A percentile compares a stretch with the other conserved stretches of the same genome.
Conservation (phyloP, 2,888 invertebrate species). For the Perizoma affinitatum region DNA sequence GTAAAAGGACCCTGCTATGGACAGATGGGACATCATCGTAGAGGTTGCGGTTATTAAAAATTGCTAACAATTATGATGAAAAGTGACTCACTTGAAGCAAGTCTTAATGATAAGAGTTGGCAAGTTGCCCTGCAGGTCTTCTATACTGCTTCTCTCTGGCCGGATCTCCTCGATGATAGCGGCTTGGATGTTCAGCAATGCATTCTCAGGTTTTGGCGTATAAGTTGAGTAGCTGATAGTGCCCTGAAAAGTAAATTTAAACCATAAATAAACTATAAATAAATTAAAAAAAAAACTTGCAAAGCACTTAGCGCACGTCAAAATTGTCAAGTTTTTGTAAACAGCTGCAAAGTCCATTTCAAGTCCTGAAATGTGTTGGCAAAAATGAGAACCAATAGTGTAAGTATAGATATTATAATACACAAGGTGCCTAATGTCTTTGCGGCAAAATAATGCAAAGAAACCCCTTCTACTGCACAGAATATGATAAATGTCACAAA, state of each 20-base stretch:
- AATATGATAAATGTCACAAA: too few species aligned
- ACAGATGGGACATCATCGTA: background rate
- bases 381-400: conserved; percentile 2
- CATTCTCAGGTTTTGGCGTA: conserved; percentile 82
- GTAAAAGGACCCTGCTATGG: too few species aligned
- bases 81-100: conserved; percentile 82
- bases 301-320: background rate
- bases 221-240: conserved; percentile 86
- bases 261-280: background rate
- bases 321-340: too few species aligned
- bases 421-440: too few species aligned
- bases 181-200: conserved; percentile 85
- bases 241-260: conserved; percentile 68
- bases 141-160: conserved; percentile 85
- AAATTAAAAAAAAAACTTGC: background rate
- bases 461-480: too few species aligned
- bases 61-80: too few species aligned
- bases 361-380: too few species aligned
- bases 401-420: too few species aligned
- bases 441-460: too few species aligned
- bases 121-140: conserved; percentile 86
- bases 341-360: too few species aligned
- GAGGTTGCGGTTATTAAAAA: too few species aligned
- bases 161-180: conserved; percentile 86
- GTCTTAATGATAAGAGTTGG: conserved; percentile 86